Evolutionary conservation across 2,113 vertebrate genomes (phyloP), one percentile per base, ranked within the genome.

Genomic region (Paralichthys olivaceus): DNA sequence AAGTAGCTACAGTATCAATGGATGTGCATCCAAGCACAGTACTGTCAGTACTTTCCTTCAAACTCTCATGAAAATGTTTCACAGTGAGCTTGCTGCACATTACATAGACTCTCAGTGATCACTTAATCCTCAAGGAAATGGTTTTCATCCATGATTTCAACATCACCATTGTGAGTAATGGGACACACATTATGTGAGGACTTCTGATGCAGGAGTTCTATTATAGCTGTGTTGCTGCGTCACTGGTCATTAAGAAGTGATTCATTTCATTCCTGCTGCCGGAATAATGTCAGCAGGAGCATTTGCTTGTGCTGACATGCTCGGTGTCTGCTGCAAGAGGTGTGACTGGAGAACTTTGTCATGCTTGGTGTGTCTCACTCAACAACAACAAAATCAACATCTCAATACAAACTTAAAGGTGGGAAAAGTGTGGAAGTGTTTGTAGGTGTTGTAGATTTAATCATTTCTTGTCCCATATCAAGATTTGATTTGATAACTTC

Each of bases 1-100:
- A 87, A 85, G 72, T 72, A 37, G 5, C 29, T 78, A 28, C 40
- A 61, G 77, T 76, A 79, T n/a, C n/a, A 6, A 9, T 58, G 55
- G 40, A 51, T 65, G 49, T n/a, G 1, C 12, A 57, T 12, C 23
- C 13, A 17, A 23, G 1, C 14, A 20, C 5, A 69, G 32, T 8
- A 28, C 8, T 19, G 9, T 32, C 19, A 4, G 5, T 26, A 0
- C 19, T 54, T 32, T 8, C 0, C 29, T 74, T 34, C 60, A 2
- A 74, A 64, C 34, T 28, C n/a, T 40, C 9, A 54, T 53, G 20
- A 43, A 34, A 20, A 60, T 0, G 28, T 68, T 55, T 58, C 17
- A 0, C 13, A 4, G 28, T 29, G n/a, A 54, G 20, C 28, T 34
- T 8, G 17, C 47, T 68, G n/a, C 49, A 17, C 32, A 5, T 61